Conservation (phyloP, 1,140 invertebrate genomes). For the Mactra quadrangularis region DNA sequence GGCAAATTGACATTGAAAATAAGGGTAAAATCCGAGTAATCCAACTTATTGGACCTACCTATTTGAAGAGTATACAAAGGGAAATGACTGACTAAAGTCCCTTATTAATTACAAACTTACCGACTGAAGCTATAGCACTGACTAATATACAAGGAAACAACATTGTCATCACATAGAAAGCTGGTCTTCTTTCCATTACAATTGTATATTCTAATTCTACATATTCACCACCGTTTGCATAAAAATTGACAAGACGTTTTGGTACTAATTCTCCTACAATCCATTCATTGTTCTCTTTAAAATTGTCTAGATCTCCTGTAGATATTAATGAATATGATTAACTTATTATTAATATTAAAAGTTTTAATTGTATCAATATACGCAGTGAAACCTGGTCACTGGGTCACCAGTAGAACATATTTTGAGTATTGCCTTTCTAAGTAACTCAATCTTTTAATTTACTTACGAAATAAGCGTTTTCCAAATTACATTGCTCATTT, state of each 20-base stretch:
- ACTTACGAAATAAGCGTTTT: too few relatives aligned
- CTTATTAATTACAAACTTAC: slow-evolving; percentile 84
- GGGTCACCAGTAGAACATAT: too few relatives aligned
- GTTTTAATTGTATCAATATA: too few relatives aligned
- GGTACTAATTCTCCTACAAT: neutral
- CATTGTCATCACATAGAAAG: slow-evolving; percentile 70
- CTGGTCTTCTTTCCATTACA: slow-evolving; percentile 52
- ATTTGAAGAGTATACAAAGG: too few relatives aligned
- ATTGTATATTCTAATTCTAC: slow-evolving; percentile 80
- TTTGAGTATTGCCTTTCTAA: too few relatives aligned
- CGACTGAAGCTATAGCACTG: slow-evolving; percentile 26
- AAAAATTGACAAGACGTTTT: slow-evolving; percentile 64
- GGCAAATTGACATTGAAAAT: too few relatives aligned
- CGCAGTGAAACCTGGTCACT: too few relatives aligned
- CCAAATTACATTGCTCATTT: too few relatives aligned
- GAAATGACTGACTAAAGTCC: too few relatives aligned
- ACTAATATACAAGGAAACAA: slow-evolving; percentile 70
- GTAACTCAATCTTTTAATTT: too few relatives aligned
- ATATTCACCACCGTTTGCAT: slow-evolving; percentile 84
- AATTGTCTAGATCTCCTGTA: slow-evolving; percentile 55
- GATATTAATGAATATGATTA: neutral
- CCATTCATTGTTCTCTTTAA: slow-evolving; percentile 63
- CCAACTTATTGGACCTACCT: too few relatives aligned
- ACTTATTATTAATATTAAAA: slow-evolving; percentile 50
- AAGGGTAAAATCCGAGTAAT: too few relatives aligned